Evolutionary conservation across 2,888 invertebrate species (phyloP), one percentile per base, ranked within the genome.

Genomic region (Ditula angustiorana): DNA sequence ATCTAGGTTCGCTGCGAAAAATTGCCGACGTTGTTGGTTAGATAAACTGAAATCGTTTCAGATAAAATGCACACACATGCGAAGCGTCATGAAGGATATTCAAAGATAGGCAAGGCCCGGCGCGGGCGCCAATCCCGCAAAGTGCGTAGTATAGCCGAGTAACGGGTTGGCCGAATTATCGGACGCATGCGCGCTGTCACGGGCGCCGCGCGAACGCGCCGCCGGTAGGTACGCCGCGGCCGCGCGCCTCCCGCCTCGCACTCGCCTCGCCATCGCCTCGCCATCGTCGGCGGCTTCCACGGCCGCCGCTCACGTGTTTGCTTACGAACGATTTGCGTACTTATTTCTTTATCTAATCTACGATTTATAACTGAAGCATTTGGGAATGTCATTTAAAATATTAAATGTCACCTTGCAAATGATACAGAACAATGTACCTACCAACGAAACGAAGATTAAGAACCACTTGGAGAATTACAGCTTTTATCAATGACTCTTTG

Each of bases 311-410:
- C 53, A 35, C 53, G 53, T 21, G 53, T 61, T 33, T 13, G 52
- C 30, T 53, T 44, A 53, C 35, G 23, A 35, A 59, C 28, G 35
- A 37, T 55, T 49, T 62, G 56, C 30, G 41, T 56, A 23, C n/a
- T 21, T 56, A 50, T 30, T 44, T 26, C 23, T 44, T 44, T 63
- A 63, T 63, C 57, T 63, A 44, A 63, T 63, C 57, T 57, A n/a
- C 13, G 28, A 44, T 26, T 35, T 49, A 23, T 62, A 44, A 41
- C 24, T 44, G n/a, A 49, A 57, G 24, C 50, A 41, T 50, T 44
- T 41, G 30, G 62, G 37, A 57, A 57, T 62, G 50, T 57, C 33
- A 50, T 57, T 57, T 26, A 57, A 61, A 57, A 30, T 23, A 35
- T 19, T 33, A 41, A 63, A 63, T 57, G 57, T 57, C 62, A 57